Evolutionary conservation across 2,113 vertebrate species (phyloP).

Genomic region (Myiopsitta monachus): DNA sequence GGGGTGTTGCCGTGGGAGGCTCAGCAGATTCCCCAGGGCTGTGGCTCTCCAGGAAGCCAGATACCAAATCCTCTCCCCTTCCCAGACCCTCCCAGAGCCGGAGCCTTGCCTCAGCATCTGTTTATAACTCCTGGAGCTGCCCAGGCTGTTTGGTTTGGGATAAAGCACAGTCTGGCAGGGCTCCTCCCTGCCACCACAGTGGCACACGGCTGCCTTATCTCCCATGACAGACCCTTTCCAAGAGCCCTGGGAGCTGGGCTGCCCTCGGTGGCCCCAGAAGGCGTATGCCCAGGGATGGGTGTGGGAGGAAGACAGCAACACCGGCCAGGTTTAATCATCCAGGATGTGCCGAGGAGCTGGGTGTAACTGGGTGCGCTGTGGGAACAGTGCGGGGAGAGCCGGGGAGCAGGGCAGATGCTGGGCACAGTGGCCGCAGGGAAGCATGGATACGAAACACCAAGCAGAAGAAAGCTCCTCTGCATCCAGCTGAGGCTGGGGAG

Average conservation of each 20-base stretch:
- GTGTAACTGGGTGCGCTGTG: background rate
- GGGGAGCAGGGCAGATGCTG: background rate
- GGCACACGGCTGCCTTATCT: slow-evolving; percentile 44
- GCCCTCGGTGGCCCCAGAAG: background rate
- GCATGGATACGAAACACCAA: background rate
- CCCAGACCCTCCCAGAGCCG: slow-evolving; percentile 46
- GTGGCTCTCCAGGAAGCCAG: slow-evolving; percentile 53
- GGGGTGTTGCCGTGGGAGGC: slow-evolving; percentile 16
- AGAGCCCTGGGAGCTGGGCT: slow-evolving; percentile 20
- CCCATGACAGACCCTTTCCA: slow-evolving; percentile 26
- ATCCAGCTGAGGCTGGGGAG: background rate
- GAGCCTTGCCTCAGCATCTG: slow-evolving; percentile 54
- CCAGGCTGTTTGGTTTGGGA: slow-evolving; percentile 69
- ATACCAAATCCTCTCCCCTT: slow-evolving; percentile 51
- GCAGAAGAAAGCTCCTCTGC: background rate
- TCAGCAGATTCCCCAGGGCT: slow-evolving; percentile 26
- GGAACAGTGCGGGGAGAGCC: background rate
- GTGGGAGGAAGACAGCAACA: slow-evolving; percentile 50
- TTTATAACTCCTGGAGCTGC: slow-evolving; percentile 53
- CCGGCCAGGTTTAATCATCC: slow-evolving; percentile 46
- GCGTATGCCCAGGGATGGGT: slow-evolving; percentile 12
- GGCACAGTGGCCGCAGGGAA: background rate
- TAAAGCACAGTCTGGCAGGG: slow-evolving; percentile 32
- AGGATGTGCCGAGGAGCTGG: slow-evolving; percentile 29
- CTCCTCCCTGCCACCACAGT: slow-evolving; percentile 54